These are phyloP conservation scores for Zoanthus gigantus DNA, from an alignment of 92 coral and sea anemone genomes.

Conservation along the genomic window DNA sequence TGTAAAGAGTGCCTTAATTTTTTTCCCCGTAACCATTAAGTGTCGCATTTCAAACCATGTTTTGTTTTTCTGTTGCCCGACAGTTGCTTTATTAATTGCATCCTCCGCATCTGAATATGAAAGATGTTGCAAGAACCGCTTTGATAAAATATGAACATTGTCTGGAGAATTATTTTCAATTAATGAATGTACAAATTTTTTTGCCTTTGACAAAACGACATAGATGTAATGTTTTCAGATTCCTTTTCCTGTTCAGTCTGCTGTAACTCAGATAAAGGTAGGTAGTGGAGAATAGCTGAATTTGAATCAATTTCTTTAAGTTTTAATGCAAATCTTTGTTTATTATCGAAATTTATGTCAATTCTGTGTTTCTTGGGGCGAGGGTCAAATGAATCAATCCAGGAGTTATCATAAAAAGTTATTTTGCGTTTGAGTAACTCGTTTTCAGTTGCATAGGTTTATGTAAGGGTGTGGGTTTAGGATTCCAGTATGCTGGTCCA, in stretches of 20 bases:
- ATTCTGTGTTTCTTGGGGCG: constrained; percentile 67
- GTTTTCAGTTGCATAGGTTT: constrained; percentile 63
- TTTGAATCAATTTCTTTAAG: constrained; percentile 62
- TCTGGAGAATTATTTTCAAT: not conserved
- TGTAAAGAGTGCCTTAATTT: constrained; percentile 24
- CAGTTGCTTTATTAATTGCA: constrained; percentile 54
- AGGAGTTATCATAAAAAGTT: constrained; percentile 66
- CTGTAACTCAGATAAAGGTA: constrained; percentile 38
- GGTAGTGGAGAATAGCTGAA: constrained; percentile 70
- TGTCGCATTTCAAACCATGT: constrained; percentile 72
- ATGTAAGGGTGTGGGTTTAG: constrained; percentile 66
- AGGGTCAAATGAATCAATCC: constrained; percentile 78
- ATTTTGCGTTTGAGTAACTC: constrained; percentile 52
- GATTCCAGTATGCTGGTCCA: constrained; percentile 72
- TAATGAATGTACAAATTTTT: constrained; percentile 37
- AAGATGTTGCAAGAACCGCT: constrained; percentile 46
- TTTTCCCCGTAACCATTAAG: constrained; percentile 38
- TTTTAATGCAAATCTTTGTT: constrained; percentile 56
- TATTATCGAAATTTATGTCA: constrained; percentile 48
- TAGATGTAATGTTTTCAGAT: constrained; percentile 17
- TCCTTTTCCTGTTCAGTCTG: constrained; percentile 21
- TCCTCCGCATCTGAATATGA: constrained; percentile 57
- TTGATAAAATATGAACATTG: constrained; percentile 33
- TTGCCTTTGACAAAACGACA: constrained; percentile 50
- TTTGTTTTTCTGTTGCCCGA: constrained; percentile 64